Evolutionary conservation across 1,140 invertebrate species (phyloP).

Genomic region (Drosophila kanapiae): DNA sequence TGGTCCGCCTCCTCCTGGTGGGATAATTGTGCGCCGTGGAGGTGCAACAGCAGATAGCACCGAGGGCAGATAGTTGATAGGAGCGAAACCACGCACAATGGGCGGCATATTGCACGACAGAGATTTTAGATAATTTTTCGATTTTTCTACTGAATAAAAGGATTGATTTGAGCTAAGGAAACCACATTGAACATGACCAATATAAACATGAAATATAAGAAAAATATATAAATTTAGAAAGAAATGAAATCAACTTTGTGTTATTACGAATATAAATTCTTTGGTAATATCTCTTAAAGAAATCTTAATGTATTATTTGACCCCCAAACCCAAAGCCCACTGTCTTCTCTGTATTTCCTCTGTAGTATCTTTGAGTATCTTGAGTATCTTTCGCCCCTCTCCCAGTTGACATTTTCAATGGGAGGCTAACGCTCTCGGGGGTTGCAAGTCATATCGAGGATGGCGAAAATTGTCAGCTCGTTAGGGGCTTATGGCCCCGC

Average conservation of each 20-base stretch:
- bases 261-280: background rate
- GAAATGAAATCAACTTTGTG: no score
- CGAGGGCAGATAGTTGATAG: slow-evolving; percentile 1
- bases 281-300: background rate
- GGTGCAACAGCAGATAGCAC: slow-evolving; percentile 36
- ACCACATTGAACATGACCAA: background rate
- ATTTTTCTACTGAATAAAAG: slow-evolving; percentile 3
- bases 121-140: background rate
- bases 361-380: slow-evolving; percentile 19
- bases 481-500: slow-evolving; percentile 54
- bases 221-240: background rate
- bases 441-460: background rate
- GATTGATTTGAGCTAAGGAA: background rate
- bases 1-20: slow-evolving; percentile 3
- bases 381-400: background rate
- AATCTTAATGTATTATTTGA: background rate
- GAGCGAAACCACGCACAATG: slow-evolving; percentile 45
- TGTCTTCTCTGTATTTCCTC: slow-evolving; percentile 14
- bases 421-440: slow-evolving; percentile 14
- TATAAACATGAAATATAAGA: no score
- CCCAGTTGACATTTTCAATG: slow-evolving; percentile 63
- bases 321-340: slow-evolving; percentile 4
- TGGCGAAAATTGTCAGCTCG: slow-evolving; percentile 70
- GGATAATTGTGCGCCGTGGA: slow-evolving; percentile 54
- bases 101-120: slow-evolving; percentile 31